Evolutionary conservation across 2,797 vertebrate species (phyloP), one percentile per base, ranked within the genome.

Genomic region (Pagetopsis macropterus): DNA sequence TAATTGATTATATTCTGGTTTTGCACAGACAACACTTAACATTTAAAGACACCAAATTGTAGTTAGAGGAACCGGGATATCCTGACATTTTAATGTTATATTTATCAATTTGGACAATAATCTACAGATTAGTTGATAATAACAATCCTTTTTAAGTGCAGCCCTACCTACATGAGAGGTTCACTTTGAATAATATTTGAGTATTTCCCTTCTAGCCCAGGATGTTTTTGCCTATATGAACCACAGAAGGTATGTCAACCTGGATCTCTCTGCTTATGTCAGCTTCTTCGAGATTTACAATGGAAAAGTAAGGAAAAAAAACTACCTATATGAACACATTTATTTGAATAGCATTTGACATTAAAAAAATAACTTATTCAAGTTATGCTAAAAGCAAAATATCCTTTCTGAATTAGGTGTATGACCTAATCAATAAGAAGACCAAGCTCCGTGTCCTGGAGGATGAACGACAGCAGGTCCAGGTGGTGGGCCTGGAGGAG

Each of bases 241-340:
- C 64, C 96, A 98, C 82, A 92, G 94, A 71, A 93, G 79, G 14
- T 97, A 96, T 77, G 83, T 80, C n/a, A 87, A 70, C 68, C 81
- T 94, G 82, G 90, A 94, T 73, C 88, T 99, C 31, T 94, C 93
- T 70, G 94, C 95, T 19, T 97, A 94, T 37, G 96, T 98, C 79
- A 97, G 96, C 31, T 99, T 99, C 92, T 99, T 99, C 85, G 98
- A 99, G 90, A 98, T 99, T 88, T 99, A 99, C 92, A 99, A 99
- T 56, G 96, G 97, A 79, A 98, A 99, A 95, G 98, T 98, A 88
- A 85, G 74, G 59, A 16, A 48, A 27, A 33, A 0, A 1, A 55
- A 1, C 27, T 41, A 14, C 40, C 43, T 58, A 2, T 11, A 61
- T n/a, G 9, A 58, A 27, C 15, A 23, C 57, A 8, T 70, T 69